Evolutionary conservation across 2,113 vertebrate genomes (phyloP).

Genomic region (Heliornis fulica): DNA sequence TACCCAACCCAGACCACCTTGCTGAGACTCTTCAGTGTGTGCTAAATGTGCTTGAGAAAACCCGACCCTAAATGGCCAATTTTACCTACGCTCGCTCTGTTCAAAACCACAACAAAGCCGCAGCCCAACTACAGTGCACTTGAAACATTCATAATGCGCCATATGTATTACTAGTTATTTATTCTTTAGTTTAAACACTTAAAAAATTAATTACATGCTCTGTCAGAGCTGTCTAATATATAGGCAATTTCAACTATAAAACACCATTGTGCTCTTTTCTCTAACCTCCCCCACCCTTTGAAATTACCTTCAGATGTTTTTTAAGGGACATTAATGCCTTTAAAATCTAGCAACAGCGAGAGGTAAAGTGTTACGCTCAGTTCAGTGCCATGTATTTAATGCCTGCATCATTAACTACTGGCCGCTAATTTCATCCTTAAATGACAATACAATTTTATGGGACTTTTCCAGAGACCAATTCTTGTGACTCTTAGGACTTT

Average conservation of each 20-base stretch:
- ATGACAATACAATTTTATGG: not conserved
- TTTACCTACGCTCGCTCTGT: not conserved
- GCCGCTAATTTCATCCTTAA: conserved; percentile 44
- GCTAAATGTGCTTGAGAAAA: not conserved
- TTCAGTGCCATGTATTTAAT: conserved; percentile 17
- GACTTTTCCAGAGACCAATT: not conserved
- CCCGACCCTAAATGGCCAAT: not conserved
- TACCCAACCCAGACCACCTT: not conserved
- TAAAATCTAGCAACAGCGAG: conserved; percentile 29
- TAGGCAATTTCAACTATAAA: conserved; percentile 49
- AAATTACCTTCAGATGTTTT: conserved; percentile 62
- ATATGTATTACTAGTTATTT: conserved; percentile 40
- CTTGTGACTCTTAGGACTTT: not conserved
- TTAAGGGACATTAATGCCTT: conserved; percentile 39
- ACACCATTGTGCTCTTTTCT: not conserved
- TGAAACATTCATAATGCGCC: conserved; percentile 19
- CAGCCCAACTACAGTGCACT: not conserved
- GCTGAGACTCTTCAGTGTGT: not conserved
- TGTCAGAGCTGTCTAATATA: conserved; percentile 62
- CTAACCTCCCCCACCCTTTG: conserved; percentile 21
- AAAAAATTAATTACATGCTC: conserved; percentile 71
- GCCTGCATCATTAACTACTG: conserved; percentile 14
- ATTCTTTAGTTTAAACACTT: conserved; percentile 56
- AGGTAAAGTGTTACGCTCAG: not conserved
- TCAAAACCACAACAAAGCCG: not conserved